Conservation (phyloP, 2,113 vertebrate species). For the Oxyruncus cristatus region DNA sequence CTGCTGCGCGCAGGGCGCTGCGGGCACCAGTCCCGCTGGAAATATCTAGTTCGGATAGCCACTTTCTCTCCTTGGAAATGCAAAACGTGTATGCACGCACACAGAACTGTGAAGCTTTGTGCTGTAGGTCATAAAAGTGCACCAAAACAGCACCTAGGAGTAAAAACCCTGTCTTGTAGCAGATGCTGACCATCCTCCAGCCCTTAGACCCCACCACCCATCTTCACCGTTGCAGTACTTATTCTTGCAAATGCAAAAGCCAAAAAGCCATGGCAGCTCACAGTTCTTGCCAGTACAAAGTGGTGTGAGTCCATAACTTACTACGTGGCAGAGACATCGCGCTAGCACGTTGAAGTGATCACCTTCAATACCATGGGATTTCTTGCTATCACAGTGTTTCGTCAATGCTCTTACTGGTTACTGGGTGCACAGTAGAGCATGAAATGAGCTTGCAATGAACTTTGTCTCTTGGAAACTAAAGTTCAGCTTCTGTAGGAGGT, state of each 20-base stretch:
- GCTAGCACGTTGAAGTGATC: accelerated
- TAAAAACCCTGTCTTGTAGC: not conserved
- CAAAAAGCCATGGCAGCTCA: accelerated
- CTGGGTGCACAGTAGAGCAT: accelerated
- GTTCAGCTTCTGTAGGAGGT: not conserved
- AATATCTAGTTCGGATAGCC: accelerated
- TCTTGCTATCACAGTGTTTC: not conserved
- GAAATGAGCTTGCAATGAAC: not conserved
- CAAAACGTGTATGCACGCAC: accelerated
- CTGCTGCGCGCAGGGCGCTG: not conserved
- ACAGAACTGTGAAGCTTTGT: not conserved
- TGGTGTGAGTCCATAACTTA: accelerated
- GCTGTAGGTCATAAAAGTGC: not conserved
- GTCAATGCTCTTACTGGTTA: not conserved
- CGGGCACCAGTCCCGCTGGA: not conserved
- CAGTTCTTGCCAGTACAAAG: not conserved
- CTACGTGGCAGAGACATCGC: accelerated
- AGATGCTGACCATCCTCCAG: not conserved
- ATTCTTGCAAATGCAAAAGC: not conserved
- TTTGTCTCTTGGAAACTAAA: not conserved
- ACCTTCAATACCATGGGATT: not conserved
- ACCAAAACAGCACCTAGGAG: not conserved
- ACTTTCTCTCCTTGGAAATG: not conserved
- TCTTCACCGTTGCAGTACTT: accelerated
- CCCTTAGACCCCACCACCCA: accelerated